Percentiles rank a stretch among this genome's conserved stretches.
Evolutionary conservation across 2,797 vertebrate species (phyloP).

Genomic region (Acrossocheilus wenchowensis): DNA sequence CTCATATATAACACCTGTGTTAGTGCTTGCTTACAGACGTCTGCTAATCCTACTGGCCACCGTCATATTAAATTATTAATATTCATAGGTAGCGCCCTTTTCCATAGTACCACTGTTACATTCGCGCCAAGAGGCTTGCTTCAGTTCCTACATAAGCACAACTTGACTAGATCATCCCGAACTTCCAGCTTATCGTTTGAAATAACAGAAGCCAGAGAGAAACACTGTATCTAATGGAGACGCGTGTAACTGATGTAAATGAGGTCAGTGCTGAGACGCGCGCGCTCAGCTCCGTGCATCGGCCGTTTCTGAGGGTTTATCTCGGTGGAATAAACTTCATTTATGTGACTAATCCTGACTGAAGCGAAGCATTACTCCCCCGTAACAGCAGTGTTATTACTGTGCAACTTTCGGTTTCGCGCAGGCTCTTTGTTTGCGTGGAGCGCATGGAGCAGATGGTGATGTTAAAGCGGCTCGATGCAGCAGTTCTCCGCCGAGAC

Average conservation of each 20-base stretch:
- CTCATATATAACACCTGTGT: neutral
- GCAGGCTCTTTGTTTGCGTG: neutral
- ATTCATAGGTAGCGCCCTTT: neutral
- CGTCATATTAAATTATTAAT: neutral
- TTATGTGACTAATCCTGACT: neutral
- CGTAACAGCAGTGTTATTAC: neutral
- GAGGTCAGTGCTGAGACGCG: too few species aligned
- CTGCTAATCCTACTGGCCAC: neutral
- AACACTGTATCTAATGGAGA: neutral
- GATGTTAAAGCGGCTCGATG: neutral
- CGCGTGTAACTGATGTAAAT: neutral
- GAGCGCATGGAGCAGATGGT: neutral
- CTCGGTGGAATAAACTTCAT: neutral
- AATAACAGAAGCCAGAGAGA: neutral
- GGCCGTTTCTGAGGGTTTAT: neutral
- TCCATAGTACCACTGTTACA: neutral
- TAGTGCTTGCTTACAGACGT: neutral
- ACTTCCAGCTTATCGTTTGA: too few species aligned
- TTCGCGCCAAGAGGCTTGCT: neutral
- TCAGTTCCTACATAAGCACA: too few species aligned
- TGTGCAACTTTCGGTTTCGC: neutral
- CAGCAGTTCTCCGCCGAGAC: constrained; percentile 24
- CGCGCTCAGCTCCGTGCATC: too few species aligned
- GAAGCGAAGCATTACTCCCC: neutral
- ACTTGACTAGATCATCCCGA: neutral